These are phyloP conservation scores for Pseudopipra pipra DNA, from an alignment of 2,113 vertebrate genomes.

Conservation along the genomic window DNA sequence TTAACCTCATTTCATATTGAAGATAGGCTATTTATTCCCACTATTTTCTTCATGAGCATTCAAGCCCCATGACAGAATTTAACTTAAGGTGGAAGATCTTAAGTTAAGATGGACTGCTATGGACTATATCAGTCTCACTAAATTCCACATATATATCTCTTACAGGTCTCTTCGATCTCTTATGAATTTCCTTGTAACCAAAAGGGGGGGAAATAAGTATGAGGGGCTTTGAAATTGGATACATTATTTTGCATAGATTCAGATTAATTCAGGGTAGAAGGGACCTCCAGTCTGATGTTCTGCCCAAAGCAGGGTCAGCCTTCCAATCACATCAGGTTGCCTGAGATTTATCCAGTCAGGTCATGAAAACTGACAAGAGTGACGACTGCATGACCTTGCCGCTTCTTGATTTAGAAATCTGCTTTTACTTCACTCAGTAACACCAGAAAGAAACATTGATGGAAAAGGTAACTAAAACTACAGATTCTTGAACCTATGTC, in stretches of 20 bases:
- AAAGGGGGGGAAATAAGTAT: neutral
- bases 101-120: too few species aligned
- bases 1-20: neutral
- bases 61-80: neutral
- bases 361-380: neutral
- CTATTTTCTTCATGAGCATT: neutral
- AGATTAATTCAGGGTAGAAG: neutral
- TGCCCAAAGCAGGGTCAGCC: neutral
- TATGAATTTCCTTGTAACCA: neutral
- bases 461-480: neutral
- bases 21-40: neutral
- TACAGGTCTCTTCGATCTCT: neutral
- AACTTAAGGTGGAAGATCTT: neutral
- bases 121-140: neutral
- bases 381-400: neutral
- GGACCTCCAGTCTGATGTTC: neutral
- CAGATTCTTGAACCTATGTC: neutral
- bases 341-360: neutral
- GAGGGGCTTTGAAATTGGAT: neutral
- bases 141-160: neutral
- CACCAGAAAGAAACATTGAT: neutral
- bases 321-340: neutral
- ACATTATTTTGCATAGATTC: neutral
- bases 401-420: neutral
- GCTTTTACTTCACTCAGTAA: neutral